These are phyloP conservation scores for Tenthredo mesomela DNA, from an alignment of 2,888 invertebrate genomes.

Conservation along the genomic window DNA sequence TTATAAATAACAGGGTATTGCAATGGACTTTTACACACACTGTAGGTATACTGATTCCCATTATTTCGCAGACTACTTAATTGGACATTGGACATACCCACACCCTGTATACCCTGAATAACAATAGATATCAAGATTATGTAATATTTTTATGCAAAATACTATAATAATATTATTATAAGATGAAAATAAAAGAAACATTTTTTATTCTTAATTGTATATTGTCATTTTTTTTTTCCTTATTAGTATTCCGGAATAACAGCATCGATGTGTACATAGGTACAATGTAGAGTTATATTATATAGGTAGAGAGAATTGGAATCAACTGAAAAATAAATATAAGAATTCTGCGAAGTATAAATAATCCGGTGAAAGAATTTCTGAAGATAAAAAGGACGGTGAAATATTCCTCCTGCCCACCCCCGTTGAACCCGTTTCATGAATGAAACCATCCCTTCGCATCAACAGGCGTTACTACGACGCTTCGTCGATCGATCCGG, in stretches of 20 bases:
- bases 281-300: not conserved
- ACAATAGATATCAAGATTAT: constrained; percentile 30
- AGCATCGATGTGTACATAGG: not conserved
- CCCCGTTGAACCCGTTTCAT: constrained; percentile 62
- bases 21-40: not conserved
- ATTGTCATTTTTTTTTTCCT: constrained; percentile 18
- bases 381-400: not conserved
- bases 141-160: constrained; percentile 47
- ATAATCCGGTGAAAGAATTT: not conserved
- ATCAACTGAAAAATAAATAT: not conserved
- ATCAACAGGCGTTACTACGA: constrained; percentile 72
- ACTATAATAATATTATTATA: constrained; percentile 8
- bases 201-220: constrained; percentile 39
- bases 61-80: constrained; percentile 7
- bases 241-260: not conserved
- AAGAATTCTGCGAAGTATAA: not conserved
- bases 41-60: not conserved
- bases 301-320: not conserved
- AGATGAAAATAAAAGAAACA: constrained; percentile 26
- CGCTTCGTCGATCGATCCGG: constrained; percentile 66
- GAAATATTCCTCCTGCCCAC: not conserved
- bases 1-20: constrained; percentile 29
- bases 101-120: not conserved
- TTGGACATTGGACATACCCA: not conserved
- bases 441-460: constrained; percentile 67